Percentiles rank a stretch among this genome's conserved stretches.
Evolutionary conservation across 1,140 invertebrate species (phyloP).

Genomic region (Aphelinus certus): DNA sequence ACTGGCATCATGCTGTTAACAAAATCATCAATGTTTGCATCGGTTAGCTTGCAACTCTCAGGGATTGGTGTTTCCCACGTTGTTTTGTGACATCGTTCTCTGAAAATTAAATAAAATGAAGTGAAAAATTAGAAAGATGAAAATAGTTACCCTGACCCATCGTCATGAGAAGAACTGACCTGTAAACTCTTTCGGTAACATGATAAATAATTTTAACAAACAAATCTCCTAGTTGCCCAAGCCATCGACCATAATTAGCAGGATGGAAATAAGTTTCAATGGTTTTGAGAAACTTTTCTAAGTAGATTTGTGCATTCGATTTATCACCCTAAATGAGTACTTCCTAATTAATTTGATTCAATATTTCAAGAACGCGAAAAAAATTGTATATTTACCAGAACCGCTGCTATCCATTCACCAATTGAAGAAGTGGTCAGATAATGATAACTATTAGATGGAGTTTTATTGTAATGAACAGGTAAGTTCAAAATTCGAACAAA

Average conservation of each 20-base stretch:
- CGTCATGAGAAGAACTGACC: background rate
- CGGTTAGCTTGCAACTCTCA: constrained; percentile 76
- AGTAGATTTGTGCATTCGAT: constrained; percentile 73
- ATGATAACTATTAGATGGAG: constrained; percentile 47
- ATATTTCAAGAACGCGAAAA: background rate
- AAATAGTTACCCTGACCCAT: no score
- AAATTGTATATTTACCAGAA: constrained; percentile 48
- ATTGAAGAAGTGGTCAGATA: constrained; percentile 70
- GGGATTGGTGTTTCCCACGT: constrained; percentile 78
- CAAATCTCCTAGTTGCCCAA: constrained; percentile 66
- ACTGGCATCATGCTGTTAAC: constrained; percentile 78
- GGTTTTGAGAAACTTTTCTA: constrained; percentile 83
- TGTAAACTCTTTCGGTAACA: constrained; percentile 5
- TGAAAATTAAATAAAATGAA: constrained; percentile 8
- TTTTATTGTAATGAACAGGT: constrained; percentile 78
- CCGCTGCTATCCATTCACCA: constrained; percentile 63
- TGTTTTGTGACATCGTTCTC: constrained; percentile 65
- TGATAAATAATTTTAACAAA: background rate
- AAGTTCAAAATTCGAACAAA: constrained; percentile 81
- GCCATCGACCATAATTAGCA: constrained; percentile 85
- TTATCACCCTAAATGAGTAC: constrained; percentile 65
- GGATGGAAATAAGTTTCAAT: constrained; percentile 90
- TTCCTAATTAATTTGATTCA: constrained; percentile 16
- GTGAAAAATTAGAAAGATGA: background rate
- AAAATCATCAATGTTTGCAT: constrained; percentile 85